phyloP scores from a whole-genome alignment of 2,113 vertebrate species.

The Heptranchias perlo region DNA sequence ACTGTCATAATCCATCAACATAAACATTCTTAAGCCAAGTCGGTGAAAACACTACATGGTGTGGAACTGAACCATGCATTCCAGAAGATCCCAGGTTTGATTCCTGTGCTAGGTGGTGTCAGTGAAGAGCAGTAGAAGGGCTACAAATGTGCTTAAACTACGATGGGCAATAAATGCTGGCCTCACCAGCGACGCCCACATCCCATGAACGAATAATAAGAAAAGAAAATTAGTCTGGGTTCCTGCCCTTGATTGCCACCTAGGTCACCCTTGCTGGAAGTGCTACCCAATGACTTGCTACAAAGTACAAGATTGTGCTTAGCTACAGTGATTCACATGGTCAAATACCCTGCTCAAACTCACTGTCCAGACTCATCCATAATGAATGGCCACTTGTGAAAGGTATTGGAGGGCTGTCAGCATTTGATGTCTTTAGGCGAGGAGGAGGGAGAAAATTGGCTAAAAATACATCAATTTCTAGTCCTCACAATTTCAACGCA shows the following conservation, averaged over 20 bases:
- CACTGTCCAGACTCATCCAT: not conserved
- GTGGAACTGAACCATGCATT: not conserved
- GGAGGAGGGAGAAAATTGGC: not conserved
- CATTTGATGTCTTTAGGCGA: not conserved
- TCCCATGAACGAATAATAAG: no score
- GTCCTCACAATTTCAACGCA: not conserved
- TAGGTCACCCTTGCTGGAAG: not conserved
- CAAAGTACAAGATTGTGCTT: not conserved
- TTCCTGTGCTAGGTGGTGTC: not conserved
- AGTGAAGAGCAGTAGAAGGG: not conserved
- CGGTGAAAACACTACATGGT: not conserved
- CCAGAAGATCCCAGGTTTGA: not conserved
- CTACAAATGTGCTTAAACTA: not conserved
- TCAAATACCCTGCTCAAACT: not conserved
- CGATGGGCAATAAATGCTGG: no score
- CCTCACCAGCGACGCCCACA: no score
- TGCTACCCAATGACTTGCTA: not conserved
- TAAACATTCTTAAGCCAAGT: not conserved
- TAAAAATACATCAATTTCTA: not conserved
- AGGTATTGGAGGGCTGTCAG: not conserved
- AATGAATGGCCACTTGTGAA: not conserved
- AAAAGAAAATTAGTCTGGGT: not conserved
- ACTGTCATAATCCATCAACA: not conserved
- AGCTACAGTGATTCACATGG: not conserved
- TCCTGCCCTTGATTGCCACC: not conserved